Percentiles rank a stretch among this genome's conserved stretches.
These are phyloP conservation scores for Cariama cristata DNA, from an alignment of 2,113 vertebrate species.

Conservation along the genomic window DNA sequence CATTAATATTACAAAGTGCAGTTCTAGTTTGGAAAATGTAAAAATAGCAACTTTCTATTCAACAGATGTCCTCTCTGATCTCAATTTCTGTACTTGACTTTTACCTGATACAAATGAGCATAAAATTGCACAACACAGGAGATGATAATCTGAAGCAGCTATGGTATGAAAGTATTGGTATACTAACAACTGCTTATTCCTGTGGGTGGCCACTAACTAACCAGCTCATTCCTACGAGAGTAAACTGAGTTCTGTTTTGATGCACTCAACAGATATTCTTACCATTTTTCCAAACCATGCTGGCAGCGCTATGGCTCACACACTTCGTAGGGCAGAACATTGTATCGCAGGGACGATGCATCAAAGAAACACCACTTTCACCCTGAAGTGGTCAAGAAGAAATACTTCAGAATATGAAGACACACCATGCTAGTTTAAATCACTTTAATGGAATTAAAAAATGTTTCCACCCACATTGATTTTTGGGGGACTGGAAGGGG, in stretches of 20 bases:
- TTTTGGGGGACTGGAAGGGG: not conserved
- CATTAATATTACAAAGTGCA: not conserved
- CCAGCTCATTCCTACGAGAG: not conserved
- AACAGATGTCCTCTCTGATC: not conserved
- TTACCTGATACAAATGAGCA: not conserved
- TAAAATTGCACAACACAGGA: not conserved
- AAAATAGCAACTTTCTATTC: not conserved
- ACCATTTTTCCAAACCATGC: not conserved
- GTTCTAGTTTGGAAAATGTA: not conserved
- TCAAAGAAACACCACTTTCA: not conserved
- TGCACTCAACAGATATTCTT: not conserved
- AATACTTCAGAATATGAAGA: not conserved
- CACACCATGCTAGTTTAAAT: not conserved
- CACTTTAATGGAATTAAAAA: not conserved
- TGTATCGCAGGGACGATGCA: not conserved
- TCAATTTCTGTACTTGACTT: not conserved
- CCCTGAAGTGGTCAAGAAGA: not conserved
- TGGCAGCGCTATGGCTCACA: not conserved
- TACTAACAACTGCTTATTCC: not conserved
- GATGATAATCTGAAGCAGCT: not conserved
- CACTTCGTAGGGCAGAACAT: not conserved
- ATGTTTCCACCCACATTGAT: rapidly evolving
- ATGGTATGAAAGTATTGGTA: not conserved
- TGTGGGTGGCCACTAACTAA: not conserved
- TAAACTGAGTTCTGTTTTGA: not conserved